Conservation (phyloP, 1,140 invertebrate genomes). For the Euura saliciscinereae region DNA sequence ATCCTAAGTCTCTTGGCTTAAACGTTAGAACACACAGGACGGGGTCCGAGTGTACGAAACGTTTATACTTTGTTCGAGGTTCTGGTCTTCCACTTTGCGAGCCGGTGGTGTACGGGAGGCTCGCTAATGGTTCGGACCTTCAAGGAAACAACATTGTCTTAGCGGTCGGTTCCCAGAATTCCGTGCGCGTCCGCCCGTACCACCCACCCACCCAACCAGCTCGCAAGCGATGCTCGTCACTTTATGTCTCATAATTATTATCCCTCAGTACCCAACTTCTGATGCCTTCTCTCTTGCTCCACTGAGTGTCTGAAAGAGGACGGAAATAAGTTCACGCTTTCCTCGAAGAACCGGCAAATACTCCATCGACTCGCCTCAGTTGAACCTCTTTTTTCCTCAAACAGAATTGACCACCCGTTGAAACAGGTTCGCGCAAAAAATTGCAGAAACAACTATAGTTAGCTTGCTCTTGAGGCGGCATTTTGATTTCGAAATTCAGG, state of each 20-base stretch:
- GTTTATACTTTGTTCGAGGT: background rate
- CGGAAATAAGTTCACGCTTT: conserved; percentile 42
- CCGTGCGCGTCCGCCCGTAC: conserved; percentile 24
- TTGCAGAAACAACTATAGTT: too few relatives aligned
- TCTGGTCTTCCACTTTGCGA: background rate
- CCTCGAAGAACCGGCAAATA: conserved; percentile 35
- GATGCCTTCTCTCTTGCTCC: conserved; percentile 19
- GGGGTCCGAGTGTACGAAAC: background rate
- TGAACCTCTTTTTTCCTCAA: background rate
- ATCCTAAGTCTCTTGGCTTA: background rate
- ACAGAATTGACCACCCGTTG: too few relatives aligned
- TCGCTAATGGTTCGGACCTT: conserved; percentile 32
- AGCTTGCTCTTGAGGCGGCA: too few relatives aligned
- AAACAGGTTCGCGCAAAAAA: too few relatives aligned
- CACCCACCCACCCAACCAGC: conserved; percentile 22
- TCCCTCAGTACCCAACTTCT: conserved; percentile 39
- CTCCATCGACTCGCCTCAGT: conserved; percentile 12
- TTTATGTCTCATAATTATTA: conserved; percentile 60
- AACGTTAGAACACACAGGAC: background rate
- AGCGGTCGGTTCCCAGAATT: conserved; percentile 36
- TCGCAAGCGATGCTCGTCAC: conserved; percentile 44
- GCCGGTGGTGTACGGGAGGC: conserved; percentile 10
- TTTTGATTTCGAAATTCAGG: too few relatives aligned
- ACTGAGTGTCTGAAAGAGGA: background rate
- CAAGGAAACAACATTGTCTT: conserved; percentile 35